Evolutionary conservation across 2,113 vertebrate species (phyloP).

Genomic region (Condylura cristata): DNA sequence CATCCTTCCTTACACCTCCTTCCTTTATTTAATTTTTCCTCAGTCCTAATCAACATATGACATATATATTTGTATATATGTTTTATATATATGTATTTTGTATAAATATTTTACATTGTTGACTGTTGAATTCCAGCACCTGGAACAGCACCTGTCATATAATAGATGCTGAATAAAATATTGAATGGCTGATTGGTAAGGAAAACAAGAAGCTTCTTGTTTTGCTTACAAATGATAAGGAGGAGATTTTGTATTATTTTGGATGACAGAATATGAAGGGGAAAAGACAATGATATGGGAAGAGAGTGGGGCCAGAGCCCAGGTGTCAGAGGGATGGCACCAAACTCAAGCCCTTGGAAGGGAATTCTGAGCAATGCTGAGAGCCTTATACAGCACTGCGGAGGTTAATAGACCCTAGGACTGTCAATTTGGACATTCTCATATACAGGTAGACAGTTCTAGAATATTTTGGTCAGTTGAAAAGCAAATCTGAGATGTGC

Average conservation of each 20-base stretch:
- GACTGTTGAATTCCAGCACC: neutral
- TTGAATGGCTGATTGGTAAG: neutral
- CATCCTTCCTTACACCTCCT: neutral
- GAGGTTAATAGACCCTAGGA: neutral
- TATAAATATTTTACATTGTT: constrained; percentile 6
- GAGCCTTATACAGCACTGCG: neutral
- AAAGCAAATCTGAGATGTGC: neutral
- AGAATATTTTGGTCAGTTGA: neutral
- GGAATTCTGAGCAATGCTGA: neutral
- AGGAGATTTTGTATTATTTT: neutral
- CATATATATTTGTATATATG: too few species aligned
- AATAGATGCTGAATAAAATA: neutral
- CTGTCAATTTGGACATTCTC: neutral
- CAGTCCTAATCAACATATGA: neutral
- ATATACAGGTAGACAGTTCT: neutral
- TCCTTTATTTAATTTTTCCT: neutral
- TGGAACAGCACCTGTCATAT: neutral
- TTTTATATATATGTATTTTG: too few species aligned
- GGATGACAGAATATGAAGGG: neutral
- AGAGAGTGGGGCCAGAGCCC: neutral
- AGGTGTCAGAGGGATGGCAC: neutral
- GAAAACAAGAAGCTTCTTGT: neutral
- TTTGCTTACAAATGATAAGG: neutral
- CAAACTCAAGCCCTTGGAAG: neutral
- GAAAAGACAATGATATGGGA: neutral